Evolutionary conservation across 1,140 invertebrate genomes (phyloP).

Genomic region (Zaprionus tsacasi): DNA sequence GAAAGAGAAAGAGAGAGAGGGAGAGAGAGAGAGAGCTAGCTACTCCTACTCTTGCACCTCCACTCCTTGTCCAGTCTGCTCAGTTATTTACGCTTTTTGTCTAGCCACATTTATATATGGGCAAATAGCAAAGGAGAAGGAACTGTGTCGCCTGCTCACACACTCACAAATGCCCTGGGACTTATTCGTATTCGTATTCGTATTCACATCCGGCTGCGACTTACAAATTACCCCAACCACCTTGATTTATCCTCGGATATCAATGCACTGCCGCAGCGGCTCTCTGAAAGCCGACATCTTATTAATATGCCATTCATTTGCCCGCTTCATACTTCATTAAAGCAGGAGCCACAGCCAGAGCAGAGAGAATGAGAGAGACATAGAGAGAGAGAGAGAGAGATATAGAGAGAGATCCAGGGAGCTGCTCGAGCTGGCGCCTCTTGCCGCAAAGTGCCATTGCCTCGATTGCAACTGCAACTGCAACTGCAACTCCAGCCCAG

Average conservation of each 20-base stretch:
- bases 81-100: conserved; percentile 77
- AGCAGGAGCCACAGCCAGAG: conserved; percentile 45
- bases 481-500: neutral
- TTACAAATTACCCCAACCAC: conserved; percentile 73
- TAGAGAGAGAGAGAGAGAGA: too few relatives aligned
- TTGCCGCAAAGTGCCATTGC: conserved; percentile 72
- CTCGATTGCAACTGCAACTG: conserved; percentile 22
- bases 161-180: conserved; percentile 1
- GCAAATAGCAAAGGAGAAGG: neutral
- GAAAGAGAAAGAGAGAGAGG: neutral
- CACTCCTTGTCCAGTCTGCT: conserved; percentile 26
- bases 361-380: neutral
- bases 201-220: conserved; percentile 35
- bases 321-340: conserved; percentile 79
- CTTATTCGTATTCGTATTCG: conserved; percentile 1
- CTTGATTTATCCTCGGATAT: conserved; percentile 73
- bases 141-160: conserved; percentile 51
- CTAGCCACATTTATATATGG: conserved; percentile 39
- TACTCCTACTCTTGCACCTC: neutral
- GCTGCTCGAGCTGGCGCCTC: conserved; percentile 46
- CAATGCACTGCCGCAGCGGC: conserved; percentile 45
- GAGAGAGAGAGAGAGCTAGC: neutral
- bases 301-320: conserved; percentile 81
- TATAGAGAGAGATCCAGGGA: neutral
- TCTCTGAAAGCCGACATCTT: conserved; percentile 72